phyloP scores from a whole-genome alignment of 2,888 invertebrate genomes.

The Rhyacophila evoluta region DNA sequence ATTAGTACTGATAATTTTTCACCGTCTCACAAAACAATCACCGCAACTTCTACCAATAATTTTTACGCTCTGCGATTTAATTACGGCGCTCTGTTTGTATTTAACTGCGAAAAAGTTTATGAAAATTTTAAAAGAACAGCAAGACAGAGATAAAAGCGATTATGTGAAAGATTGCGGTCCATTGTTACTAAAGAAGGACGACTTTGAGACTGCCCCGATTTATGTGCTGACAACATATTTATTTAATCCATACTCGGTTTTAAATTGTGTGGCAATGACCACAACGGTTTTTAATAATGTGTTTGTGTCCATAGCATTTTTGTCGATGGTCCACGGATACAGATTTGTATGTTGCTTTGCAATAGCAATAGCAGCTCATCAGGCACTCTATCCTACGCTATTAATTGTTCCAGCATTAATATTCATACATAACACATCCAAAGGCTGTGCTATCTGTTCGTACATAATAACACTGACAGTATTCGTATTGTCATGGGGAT shows the following conservation, averaged over 20 bases:
- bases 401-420: slow-evolving; percentile 86
- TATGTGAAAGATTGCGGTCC: slow-evolving; percentile 73
- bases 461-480: slow-evolving; percentile 66
- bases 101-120: slow-evolving; percentile 79
- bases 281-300: slow-evolving; percentile 92
- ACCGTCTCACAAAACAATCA: slow-evolving; percentile 70
- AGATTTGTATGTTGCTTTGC: slow-evolving; percentile 74
- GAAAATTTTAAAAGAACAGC: slow-evolving; percentile 68
- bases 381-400: slow-evolving; percentile 85
- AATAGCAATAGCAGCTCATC: slow-evolving; percentile 83
- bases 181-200: slow-evolving; percentile 69
- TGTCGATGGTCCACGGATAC: slow-evolving; percentile 76
- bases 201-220: slow-evolving; percentile 73
- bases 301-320: slow-evolving; percentile 79
- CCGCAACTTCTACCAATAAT: slow-evolving; percentile 71
- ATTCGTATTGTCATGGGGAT: slow-evolving; percentile 69
- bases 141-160: slow-evolving; percentile 65
- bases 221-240: slow-evolving; percentile 84
- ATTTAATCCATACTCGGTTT: slow-evolving; percentile 89
- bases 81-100: slow-evolving; percentile 80
- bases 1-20: slow-evolving; percentile 76
- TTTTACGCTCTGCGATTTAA: slow-evolving; percentile 81
- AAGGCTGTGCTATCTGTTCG: slow-evolving; percentile 66
- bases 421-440: slow-evolving; percentile 72
- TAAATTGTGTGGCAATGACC: slow-evolving; percentile 89